phyloP scores from a whole-genome alignment of 2,113 vertebrate genomes.

The Petromus typicus region DNA sequence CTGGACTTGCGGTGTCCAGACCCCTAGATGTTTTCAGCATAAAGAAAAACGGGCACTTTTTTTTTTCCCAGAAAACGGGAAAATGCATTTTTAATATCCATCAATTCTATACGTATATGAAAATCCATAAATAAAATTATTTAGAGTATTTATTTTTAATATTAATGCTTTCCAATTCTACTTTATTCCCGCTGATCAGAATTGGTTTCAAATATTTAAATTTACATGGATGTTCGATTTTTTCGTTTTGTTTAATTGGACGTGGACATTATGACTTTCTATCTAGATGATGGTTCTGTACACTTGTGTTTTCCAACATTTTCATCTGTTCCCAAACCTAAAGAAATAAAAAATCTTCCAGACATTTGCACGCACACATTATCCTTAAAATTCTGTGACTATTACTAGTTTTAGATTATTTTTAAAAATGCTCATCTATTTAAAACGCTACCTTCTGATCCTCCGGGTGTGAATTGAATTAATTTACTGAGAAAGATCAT shows the following conservation, averaged over 20 bases:
- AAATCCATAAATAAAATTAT: not conserved
- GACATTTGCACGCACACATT: not conserved
- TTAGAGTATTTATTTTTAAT: not conserved
- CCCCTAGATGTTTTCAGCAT: no score
- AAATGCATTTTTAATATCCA: not conserved
- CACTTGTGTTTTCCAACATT: not conserved
- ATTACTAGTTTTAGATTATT: not conserved
- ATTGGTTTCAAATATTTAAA: not conserved
- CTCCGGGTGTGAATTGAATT: not conserved
- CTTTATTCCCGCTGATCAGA: not conserved
- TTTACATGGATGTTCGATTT: not conserved
- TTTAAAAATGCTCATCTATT: not conserved
- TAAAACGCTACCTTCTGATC: not conserved
- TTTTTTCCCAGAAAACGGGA: not conserved
- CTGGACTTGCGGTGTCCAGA: rapidly evolving
- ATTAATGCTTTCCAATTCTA: not conserved
- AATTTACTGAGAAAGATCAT: not conserved
- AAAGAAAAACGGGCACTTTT: not conserved
- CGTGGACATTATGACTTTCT: not conserved
- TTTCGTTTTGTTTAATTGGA: not conserved
- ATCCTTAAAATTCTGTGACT: not conserved
- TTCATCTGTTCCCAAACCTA: not conserved
- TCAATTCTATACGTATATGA: not conserved
- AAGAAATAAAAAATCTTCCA: not conserved
- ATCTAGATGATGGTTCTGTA: not conserved